A percentile compares a stretch with the other conserved stretches of the same genome.
These are phyloP conservation scores for Chymomyza amoena DNA, from an alignment of 2,888 invertebrate genomes.

Conservation along the genomic window DNA sequence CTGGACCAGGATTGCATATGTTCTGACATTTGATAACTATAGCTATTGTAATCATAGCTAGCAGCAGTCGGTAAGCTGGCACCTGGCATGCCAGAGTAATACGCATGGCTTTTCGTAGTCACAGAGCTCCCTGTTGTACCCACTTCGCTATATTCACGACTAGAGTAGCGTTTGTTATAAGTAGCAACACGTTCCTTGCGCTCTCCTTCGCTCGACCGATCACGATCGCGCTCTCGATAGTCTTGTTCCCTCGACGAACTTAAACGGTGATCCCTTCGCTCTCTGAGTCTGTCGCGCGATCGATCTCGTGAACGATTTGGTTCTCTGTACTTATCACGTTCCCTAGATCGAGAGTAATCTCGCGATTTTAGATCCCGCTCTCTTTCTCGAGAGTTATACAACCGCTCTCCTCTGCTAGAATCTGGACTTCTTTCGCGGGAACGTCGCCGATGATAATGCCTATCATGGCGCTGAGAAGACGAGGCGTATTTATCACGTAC, in stretches of 20 bases:
- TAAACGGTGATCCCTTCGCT: conserved; percentile 62
- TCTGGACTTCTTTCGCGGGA: conserved; percentile 75
- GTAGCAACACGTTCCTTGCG: conserved; percentile 47
- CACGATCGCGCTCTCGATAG: conserved; percentile 73
- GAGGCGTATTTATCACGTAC: conserved; percentile 55
- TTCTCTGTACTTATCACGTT: conserved; percentile 59
- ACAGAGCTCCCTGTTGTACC: conserved; percentile 11
- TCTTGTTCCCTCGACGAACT: conserved; percentile 59
- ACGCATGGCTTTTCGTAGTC: conserved; percentile 23
- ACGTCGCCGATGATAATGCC: conserved; percentile 69
- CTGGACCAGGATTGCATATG: conserved; percentile 52
- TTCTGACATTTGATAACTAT: conserved; percentile 53
- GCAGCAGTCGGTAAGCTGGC: conserved; percentile 30
- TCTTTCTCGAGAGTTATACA: conserved; percentile 40
- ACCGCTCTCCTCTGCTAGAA: conserved; percentile 55
- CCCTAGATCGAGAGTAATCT: conserved; percentile 53
- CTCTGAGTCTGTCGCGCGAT: conserved; percentile 72
- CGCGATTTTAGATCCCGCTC: conserved; percentile 36
- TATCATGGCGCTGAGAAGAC: conserved; percentile 60
- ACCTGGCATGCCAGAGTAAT: conserved; percentile 49
- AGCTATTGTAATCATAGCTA: conserved; percentile 60
- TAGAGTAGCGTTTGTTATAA: conserved; percentile 49
- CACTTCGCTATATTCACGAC: conserved; percentile 47
- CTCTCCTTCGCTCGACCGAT: conserved; percentile 63
- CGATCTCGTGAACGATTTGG: conserved; percentile 54